Evolutionary conservation across 2,888 invertebrate species (phyloP), one percentile per base, ranked within the genome.

Genomic region (Apotomis capreana): DNA sequence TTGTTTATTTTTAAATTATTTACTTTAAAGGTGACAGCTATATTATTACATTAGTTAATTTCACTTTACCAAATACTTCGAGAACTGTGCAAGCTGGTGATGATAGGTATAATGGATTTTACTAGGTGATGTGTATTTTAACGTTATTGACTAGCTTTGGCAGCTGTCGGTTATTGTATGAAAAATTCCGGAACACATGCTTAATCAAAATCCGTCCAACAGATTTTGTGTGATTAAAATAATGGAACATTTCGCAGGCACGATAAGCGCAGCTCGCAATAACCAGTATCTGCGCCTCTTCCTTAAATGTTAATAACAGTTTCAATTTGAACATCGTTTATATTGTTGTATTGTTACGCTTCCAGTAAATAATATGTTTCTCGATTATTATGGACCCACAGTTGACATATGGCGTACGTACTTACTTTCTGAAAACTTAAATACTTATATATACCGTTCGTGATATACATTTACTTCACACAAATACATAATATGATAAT

Each of bases 381-480:
- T 68, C 58, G 57, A 59, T 59, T 15, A 6, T 15, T 58, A 55
- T 55, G 49, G 44, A 49, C 15, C 40, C 63, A 58, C 62, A 36
- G 51, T 70, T 68, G 13, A 54, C 13, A 59, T 36, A 63, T 36
- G 68, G 68, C 72, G 59, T 59, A 63, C 13, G 68, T 72, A 68
- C 68, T 72, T 68, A 72, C 63, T 44, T 62, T 61, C 67, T 57
- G 67, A 52, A 68, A 63, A 58, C 72, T 57, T 59, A 46, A 54
- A 44, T 55, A 67, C 44, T 52, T 62, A 69, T 62, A 68, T 71
- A 51, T 62, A 72, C 36, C 62, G 52, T 63, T 68, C 63, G 67
- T 73, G 57, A 73, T 81, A 81, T 79, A 76, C 77, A 80, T 83
- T 81, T 80, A 84, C 79, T 82, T 85, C 80, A 86, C 83, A 84